A percentile compares a stretch with the other conserved stretches of the same genome.
Conservation (phyloP, 2,113 vertebrate genomes). For the Vireo altiloquus region DNA sequence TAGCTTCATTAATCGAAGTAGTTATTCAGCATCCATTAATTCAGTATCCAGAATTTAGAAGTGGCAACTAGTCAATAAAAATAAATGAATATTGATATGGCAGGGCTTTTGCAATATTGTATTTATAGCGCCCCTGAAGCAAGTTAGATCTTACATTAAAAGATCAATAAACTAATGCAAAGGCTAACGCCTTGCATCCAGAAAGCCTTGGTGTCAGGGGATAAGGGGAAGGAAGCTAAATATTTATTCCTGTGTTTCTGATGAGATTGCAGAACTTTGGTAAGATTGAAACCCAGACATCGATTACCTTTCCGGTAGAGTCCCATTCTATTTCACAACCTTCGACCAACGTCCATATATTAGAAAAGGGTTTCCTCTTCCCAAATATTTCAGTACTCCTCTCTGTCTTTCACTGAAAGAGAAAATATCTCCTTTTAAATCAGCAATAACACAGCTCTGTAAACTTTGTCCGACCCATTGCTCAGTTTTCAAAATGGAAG, state of each 20-base stretch:
- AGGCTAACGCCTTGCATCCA: conserved; percentile 1
- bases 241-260: conserved; percentile 58
- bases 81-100: conserved; percentile 69
- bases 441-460: neutral
- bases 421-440: neutral
- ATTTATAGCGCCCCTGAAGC: conserved; percentile 61
- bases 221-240: conserved; percentile 22
- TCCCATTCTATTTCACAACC: neutral
- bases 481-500: neutral
- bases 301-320: conserved; percentile 29
- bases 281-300: neutral
- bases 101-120: conserved; percentile 44
- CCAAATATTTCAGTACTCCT: neutral
- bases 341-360: neutral
- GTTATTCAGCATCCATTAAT: conserved; percentile 33
- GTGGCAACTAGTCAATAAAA: conserved; percentile 61
- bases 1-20: conserved; percentile 25
- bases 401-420: neutral
- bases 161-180: conserved; percentile 61
- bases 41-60: conserved; percentile 27
- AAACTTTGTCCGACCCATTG: neutral
- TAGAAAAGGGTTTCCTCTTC: neutral
- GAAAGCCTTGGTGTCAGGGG: conserved; percentile 13
- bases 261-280: conserved; percentile 43
- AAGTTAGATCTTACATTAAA: conserved; percentile 41